Base-by-base conservation (phyloP, 2,113 vertebrate species). In the Columbina picui region DNA sequence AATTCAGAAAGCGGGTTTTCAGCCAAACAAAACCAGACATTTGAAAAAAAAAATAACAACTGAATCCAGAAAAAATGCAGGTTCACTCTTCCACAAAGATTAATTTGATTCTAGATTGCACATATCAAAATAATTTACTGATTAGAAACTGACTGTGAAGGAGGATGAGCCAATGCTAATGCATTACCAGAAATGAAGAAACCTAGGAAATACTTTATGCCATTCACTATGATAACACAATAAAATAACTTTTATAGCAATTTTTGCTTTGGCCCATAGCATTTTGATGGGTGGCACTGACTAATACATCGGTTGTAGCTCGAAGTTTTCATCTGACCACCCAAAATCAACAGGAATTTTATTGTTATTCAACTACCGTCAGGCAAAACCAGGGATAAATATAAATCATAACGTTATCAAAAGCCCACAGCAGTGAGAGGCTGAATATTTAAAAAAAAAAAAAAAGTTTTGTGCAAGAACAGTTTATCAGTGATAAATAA, bases 351-450 rank as follows among this genome's bases (percentile, higher is more conserved):
- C 88, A 81, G 70, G 47, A 84, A 45, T 96, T 90, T 90, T 95
- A 93, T 84, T 94, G 60, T 87, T 94, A 87, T 93, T 95, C 92
- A 89, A 75, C 73, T 22, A 57, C 36, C 11, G 22, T 57, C 47
- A 84, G 80, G 52, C n/a, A 96, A 87, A 95, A 95, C 0, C 73
- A 83, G 0, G 18, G 59, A 83, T 90, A 95, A 96, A 75, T 87
- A 96, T 96, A 96, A 96, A 96, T 97, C 96, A 96, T 68, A 93
- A 89, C 78, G 86, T 93, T 97, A 96, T 97, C 96, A 89, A 93
- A 93, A 93, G 76, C 64, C 64, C 53, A 84, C 92, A 96, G 94
- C 79, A 88, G 90, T 78, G 52, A 87, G 52, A 88, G 69, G 86
- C 56, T 84, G 71, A 85, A 81, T 86, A 70, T 26, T 3, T 50